Evolutionary conservation across 2,797 vertebrate species (phyloP).

Genomic region (Alcedo atthis): DNA sequence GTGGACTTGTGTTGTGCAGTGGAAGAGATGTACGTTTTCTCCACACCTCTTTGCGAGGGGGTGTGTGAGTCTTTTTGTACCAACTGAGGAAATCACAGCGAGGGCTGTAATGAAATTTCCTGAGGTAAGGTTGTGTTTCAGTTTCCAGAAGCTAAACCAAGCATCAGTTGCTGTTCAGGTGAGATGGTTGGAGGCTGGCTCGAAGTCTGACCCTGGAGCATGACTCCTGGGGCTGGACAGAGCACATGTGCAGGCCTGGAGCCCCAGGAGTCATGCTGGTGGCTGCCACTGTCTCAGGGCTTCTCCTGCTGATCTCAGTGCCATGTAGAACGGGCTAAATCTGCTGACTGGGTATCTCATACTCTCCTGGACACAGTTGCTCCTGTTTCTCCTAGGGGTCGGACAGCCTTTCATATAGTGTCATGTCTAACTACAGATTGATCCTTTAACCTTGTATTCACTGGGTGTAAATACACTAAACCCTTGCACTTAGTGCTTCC

Average conservation of each 20-base stretch:
- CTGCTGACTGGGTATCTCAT: background rate
- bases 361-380: accelerated
- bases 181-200: background rate
- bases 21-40: background rate
- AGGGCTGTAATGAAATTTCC: background rate
- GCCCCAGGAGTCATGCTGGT: background rate
- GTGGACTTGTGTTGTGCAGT: background rate
- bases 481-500: background rate
- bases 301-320: background rate
- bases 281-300: background rate
- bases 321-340: accelerated
- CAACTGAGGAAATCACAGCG: background rate
- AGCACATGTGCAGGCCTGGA: accelerated
- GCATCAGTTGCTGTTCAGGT: background rate
- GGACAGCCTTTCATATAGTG: background rate
- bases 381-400: background rate
- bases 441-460: background rate
- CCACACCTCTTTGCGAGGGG: accelerated
- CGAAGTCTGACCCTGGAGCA: background rate
- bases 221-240: background rate
- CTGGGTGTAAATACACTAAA: background rate
- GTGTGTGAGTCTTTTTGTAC: background rate
- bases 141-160: background rate
- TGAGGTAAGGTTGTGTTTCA: background rate
- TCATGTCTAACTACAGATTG: background rate